Evolutionary conservation across 2,113 vertebrate species (phyloP).

Genomic region (Beaufortia kweichowensis): DNA sequence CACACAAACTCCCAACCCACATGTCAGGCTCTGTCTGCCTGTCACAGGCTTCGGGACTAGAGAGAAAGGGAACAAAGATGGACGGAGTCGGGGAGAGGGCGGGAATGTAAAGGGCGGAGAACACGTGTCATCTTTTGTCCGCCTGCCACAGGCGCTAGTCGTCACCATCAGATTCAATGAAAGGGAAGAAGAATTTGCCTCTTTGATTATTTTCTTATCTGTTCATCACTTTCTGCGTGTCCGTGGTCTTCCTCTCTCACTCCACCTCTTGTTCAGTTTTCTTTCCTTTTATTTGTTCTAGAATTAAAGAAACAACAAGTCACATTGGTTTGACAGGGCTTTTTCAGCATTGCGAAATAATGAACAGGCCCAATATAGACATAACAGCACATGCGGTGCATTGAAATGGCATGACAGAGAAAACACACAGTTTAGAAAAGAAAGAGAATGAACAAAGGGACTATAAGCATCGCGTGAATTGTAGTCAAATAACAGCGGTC

Average conservation of each 20-base stretch:
- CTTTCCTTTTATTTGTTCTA: neutral
- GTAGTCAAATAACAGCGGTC: conserved; percentile 9
- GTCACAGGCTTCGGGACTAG: conserved; percentile 25
- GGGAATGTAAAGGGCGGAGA: conserved; percentile 1
- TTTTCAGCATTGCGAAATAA: conserved; percentile 14
- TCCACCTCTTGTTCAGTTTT: neutral
- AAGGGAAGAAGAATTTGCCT: conserved; percentile 10
- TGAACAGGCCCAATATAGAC: conserved; percentile 18
- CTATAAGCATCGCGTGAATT: neutral
- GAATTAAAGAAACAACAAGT: conserved; percentile 1
- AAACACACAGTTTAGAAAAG: conserved; percentile 31
- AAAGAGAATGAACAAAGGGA: conserved; percentile 1
- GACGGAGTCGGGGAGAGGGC: conserved; percentile 19
- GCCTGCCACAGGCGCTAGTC: conserved; percentile 45
- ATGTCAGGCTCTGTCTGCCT: conserved; percentile 38
- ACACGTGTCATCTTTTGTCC: conserved; percentile 50
- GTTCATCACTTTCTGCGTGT: neutral
- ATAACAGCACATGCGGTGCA: conserved; percentile 1
- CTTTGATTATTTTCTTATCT: conserved; percentile 3
- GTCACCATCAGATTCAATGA: conserved; percentile 28
- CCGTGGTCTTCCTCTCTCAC: neutral
- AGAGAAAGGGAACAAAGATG: conserved; percentile 33
- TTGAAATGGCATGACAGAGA: conserved; percentile 19
- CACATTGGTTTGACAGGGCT: neutral
- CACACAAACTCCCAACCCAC: conserved; percentile 11